Evolutionary conservation across 2,888 invertebrate species (phyloP).

Genomic region (Eupithecia centaureata): DNA sequence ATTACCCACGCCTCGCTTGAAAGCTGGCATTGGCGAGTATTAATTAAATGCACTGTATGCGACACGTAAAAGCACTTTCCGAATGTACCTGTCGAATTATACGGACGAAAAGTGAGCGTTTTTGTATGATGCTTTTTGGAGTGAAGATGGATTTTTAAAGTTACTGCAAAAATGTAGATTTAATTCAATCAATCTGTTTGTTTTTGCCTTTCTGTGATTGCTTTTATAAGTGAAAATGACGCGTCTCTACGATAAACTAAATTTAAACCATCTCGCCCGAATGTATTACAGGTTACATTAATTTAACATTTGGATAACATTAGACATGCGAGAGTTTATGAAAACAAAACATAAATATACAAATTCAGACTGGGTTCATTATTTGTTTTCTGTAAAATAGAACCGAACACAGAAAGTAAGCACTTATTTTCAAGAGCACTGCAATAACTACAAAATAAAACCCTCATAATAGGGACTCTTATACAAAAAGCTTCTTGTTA

Average conservation of each 20-base stretch:
- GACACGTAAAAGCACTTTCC: slow-evolving; percentile 45
- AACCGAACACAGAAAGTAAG: neutral
- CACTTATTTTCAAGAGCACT: neutral
- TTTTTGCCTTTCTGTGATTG: neutral
- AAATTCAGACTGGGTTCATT: too few species aligned
- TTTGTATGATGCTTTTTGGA: slow-evolving; percentile 19
- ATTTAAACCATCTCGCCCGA: neutral
- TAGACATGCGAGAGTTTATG: too few species aligned
- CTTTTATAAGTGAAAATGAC: neutral
- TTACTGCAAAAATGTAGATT: slow-evolving; percentile 2
- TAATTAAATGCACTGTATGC: slow-evolving; percentile 47
- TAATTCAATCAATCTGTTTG: neutral
- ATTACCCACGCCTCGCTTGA: slow-evolving; percentile 40
- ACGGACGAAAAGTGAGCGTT: slow-evolving; percentile 21
- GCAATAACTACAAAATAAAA: slow-evolving; percentile 7
- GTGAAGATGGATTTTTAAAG: slow-evolving; percentile 8
- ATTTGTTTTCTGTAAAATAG: too few species aligned
- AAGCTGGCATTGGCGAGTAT: slow-evolving; percentile 42
- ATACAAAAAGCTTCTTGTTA: slow-evolving; percentile 17
- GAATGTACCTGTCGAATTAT: slow-evolving; percentile 43
- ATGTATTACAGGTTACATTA: too few species aligned
- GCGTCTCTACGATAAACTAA: neutral
- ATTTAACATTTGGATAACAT: too few species aligned
- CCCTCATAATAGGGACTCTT: neutral
- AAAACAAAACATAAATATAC: too few species aligned